A percentile compares a stretch with the other conserved stretches of the same genome.
phyloP scores from a whole-genome alignment of 2,888 invertebrate genomes.

The Dasypogon diadema region DNA sequence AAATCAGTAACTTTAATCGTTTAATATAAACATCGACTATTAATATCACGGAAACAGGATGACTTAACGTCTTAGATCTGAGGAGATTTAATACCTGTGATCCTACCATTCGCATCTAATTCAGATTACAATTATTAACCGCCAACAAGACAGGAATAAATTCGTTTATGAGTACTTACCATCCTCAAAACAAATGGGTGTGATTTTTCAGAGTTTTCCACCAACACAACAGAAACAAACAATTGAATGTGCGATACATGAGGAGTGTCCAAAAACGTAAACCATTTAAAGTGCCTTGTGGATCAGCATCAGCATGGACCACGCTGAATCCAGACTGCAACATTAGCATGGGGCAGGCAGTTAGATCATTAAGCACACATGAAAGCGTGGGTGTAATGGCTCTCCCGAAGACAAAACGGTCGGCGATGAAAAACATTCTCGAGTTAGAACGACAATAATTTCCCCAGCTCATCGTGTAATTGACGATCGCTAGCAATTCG shows the following conservation, averaged over 20 bases:
- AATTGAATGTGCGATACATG: slow-evolving; percentile 28
- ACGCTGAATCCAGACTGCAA: not conserved
- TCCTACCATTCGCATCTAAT: slow-evolving; percentile 29
- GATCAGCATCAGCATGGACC: slow-evolving; percentile 3
- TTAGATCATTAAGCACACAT: slow-evolving; percentile 43
- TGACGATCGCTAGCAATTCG: slow-evolving; percentile 20
- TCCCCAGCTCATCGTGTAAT: slow-evolving; percentile 40
- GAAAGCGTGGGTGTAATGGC: slow-evolving; percentile 35
- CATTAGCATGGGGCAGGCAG: slow-evolving; percentile 14
- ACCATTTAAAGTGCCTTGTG: slow-evolving; percentile 3
- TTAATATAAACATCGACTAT: no score
- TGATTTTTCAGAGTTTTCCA: slow-evolving; percentile 48
- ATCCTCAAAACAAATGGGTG: slow-evolving; percentile 43
- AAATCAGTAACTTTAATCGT: no score
- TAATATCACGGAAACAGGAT: no score
- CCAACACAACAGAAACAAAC: slow-evolving; percentile 43
- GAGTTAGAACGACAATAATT: slow-evolving; percentile 31
- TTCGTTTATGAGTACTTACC: slow-evolving; percentile 44
- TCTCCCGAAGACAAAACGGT: slow-evolving; percentile 10
- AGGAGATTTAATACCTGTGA: no score
- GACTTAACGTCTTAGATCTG: no score
- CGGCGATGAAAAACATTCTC: slow-evolving; percentile 26
- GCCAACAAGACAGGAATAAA: slow-evolving; percentile 39
- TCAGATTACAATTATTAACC: slow-evolving; percentile 39
- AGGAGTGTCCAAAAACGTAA: slow-evolving; percentile 40